Conservation (phyloP, 2,797 vertebrate genomes). For the Neostethus bicornis region DNA sequence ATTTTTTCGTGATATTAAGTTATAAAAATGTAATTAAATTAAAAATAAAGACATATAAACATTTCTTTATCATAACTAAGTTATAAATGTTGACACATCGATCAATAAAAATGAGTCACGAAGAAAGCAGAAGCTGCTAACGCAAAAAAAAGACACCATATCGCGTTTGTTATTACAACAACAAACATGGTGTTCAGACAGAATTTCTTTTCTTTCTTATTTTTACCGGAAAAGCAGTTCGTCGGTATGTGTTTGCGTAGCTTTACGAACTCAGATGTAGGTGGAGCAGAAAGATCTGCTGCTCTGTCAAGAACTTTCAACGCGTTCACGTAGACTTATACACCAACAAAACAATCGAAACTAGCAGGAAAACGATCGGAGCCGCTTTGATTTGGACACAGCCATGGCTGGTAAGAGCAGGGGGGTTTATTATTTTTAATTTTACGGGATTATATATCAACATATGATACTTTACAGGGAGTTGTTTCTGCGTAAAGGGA, state of each 20-base stretch:
- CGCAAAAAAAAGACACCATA: neutral
- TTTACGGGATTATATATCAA: neutral
- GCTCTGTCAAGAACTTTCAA: constrained; percentile 62
- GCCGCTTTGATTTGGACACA: constrained; percentile 37
- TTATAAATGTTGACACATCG: too few species aligned
- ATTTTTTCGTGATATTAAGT: too few species aligned
- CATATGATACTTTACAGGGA: constrained; percentile 48
- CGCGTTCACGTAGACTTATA: constrained; percentile 1
- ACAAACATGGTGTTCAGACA: neutral
- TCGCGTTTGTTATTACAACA: neutral
- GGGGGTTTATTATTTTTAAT: neutral
- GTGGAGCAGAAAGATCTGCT: constrained; percentile 40
- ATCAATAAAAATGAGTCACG: too few species aligned
- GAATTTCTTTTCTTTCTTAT: accelerated
- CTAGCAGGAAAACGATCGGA: neutral
- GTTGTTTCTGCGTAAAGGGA: constrained; percentile 69
- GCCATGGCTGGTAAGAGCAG: constrained; percentile 69
- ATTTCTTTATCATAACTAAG: too few species aligned
- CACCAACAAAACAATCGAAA: neutral
- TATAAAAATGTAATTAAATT: too few species aligned
- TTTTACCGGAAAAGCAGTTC: constrained; percentile 35
- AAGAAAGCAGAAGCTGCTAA: too few species aligned
- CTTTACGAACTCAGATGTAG: constrained; percentile 39
- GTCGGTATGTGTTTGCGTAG: accelerated
- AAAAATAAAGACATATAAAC: too few species aligned